Percentiles rank a stretch among this genome's conserved stretches.
Conservation (phyloP, 64 coral and sea anemone species). For the Actinia tenebrosa region DNA sequence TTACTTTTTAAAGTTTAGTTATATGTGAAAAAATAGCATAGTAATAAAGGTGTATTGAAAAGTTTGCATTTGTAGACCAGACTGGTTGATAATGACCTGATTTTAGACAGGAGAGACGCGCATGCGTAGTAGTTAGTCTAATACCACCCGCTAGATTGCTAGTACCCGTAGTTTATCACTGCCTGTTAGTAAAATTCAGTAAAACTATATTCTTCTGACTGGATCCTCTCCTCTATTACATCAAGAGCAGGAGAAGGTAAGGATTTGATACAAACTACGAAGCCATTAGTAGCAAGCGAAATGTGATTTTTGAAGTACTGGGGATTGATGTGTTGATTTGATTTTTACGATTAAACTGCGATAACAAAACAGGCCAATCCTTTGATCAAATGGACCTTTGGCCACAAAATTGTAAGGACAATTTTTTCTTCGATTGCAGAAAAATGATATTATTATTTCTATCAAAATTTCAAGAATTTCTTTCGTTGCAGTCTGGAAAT, state of each 20-base stretch:
- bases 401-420: background rate
- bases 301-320: background rate
- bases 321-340: background rate
- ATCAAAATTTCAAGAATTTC: background rate
- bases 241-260: constrained; percentile 19
- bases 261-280: background rate
- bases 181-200: background rate
- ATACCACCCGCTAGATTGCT: constrained; percentile 9
- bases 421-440: background rate
- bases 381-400: background rate
- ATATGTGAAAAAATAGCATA: background rate
- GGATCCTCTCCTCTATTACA: constrained; percentile 14
- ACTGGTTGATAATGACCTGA: background rate
- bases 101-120: background rate
- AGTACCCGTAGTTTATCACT: constrained; percentile 12
- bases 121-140: background rate
- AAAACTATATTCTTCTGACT: background rate
- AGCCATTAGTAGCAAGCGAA: background rate
- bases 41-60: background rate
- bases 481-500: background rate
- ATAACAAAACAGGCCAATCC: background rate
- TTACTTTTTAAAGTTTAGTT: background rate
- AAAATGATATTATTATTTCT: background rate
- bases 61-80: background rate
- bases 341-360: background rate